Percentiles rank a stretch among this genome's conserved stretches.
phyloP scores from a whole-genome alignment of 1,140 invertebrate species.

The Rhagoletis pomonella region DNA sequence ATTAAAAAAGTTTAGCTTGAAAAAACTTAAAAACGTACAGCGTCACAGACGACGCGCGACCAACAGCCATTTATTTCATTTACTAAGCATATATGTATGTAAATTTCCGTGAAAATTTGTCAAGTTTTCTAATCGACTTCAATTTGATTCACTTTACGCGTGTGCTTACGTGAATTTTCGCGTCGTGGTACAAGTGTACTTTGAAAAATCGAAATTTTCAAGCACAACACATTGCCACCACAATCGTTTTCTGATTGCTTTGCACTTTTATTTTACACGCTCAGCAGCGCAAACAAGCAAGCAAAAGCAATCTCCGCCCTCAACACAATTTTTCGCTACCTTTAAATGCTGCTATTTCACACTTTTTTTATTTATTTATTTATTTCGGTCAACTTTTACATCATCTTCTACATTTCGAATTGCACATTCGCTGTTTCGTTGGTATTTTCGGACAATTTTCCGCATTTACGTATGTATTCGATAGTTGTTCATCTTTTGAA shows the following conservation, averaged over 20 bases:
- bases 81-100: background rate
- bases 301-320: background rate
- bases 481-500: background rate
- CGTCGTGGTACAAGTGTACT: constrained; percentile 21
- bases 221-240: background rate
- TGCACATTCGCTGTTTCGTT: background rate
- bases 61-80: background rate
- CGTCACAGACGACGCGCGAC: too few relatives aligned
- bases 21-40: too few relatives aligned
- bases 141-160: background rate
- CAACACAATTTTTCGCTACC: background rate
- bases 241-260: background rate
- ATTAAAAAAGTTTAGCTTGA: too few relatives aligned
- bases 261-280: constrained; percentile 17
- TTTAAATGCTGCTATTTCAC: background rate
- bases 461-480: background rate
- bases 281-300: background rate
- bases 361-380: background rate
- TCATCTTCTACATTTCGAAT: background rate
- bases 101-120: background rate
- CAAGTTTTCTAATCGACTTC: background rate
- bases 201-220: constrained; percentile 49
- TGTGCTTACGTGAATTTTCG: constrained; percentile 32
- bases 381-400: background rate
- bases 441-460: background rate